Base-by-base conservation (phyloP, 2,797 vertebrate species). In the Huso huso region DNA sequence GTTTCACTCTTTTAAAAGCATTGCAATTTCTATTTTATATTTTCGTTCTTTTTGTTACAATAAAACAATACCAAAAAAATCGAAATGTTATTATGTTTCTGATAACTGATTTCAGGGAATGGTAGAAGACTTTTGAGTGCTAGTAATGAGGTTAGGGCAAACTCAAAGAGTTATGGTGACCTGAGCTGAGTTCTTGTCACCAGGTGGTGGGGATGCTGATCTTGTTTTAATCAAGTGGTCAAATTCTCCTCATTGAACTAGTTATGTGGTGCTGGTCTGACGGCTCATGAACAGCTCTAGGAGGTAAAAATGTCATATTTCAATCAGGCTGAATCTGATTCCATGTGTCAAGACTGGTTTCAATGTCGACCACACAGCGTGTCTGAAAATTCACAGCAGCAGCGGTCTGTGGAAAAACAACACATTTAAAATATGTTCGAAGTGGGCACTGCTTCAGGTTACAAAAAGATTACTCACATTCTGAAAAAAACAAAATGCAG, bases 381-480 rank as follows among this genome's bases (percentile, higher is more conserved):
- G 70, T 64, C 71, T 74, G 75, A 76, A 79, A 77, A 75, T 73
- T 71, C 79, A 71, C 73, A 71, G 66, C 50, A 74, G 71, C 55
- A 67, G 51, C 62, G 69, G 68, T 62, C 61, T 73, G 23, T 65
- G 59, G 63, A 70, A 77, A 63, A 72, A 23, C 18, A 23, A 62
- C 49, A 49, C 8, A 73, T 72, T 71, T 78, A 68, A 71, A 80
- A 63, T 64, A 62, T 61, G 61, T 72, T 77, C 72, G 72, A 76
- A 71, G 67, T 66, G 23, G 63, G 75, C 68, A 75, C 63, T 65
- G 57, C 69, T 13, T 69, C 70, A 74, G 74, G 68, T 66, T 71
- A 69, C 51, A 67, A 68, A 75, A 60, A 66, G 73, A 73, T 74
- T 77, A 60, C 72, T 76, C 70, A 68, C 75, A 66, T 76, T 82